Base-by-base conservation (phyloP, 2,113 vertebrate genomes). In the Otis tarda region DNA sequence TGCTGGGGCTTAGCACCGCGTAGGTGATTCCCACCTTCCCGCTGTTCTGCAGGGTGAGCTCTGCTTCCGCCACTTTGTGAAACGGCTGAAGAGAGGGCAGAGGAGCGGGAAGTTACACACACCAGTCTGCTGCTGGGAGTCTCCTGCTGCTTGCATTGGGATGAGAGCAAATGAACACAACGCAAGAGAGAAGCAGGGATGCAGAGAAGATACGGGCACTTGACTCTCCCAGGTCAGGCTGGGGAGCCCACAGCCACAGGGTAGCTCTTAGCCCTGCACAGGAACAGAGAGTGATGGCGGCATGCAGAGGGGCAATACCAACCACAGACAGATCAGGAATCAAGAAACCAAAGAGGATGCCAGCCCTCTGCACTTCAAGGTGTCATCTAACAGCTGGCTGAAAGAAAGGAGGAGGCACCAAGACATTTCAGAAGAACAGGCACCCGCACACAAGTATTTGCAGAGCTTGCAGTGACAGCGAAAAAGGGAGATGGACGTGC, bases 21-120 rank as follows among this genome's bases (percentile, higher is more conserved):
- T 98, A 99, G 50, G 95, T 88, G 89, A 99, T 99, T 55, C 97
- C 94, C 11, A 99, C 89, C 27, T 98, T 98, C 15, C 99, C 98
- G 0, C 86, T 98, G 92, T 99, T 99, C 37, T 4, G 97, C 71
- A 99, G 97, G 12, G 87, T 97, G 68, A 99, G 39, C 47, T 98
- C 89, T 9, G 86, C 95, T 91, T 98, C 86, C 0, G 45, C 90
- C 39, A 98, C 85, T 9, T 97, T 82, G 27, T 99, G 97, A 87
- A 99, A 99, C 28, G 97, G 77, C 99, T 97, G 82, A 4, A 45
- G 68, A 56, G 50, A 69, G 53, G 41, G 27, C 10, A 71, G 17
- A 79, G 28, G 35, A 63, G 56, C 0, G 2, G 45, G 27, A 64
- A 61, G 47, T 31, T 74, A 37, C 15, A 63, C 64, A 73, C 9